phyloP scores from a whole-genome alignment of 2,888 invertebrate genomes.

The Zonitis immaculata region DNA sequence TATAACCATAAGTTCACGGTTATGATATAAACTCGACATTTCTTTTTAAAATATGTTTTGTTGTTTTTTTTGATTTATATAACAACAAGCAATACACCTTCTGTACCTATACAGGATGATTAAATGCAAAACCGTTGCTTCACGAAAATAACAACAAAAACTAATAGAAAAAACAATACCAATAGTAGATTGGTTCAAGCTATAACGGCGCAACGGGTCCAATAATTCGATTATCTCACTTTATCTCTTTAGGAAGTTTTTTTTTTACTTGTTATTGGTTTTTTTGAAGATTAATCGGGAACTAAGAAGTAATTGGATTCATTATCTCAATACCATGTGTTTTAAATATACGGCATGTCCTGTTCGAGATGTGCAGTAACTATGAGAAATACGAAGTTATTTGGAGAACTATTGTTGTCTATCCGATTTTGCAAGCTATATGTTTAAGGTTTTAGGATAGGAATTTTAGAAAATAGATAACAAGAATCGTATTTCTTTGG shows the following conservation, averaged over 20 bases:
- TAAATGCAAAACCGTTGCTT: constrained; percentile 7
- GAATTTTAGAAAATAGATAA: too few species aligned
- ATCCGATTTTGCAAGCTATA: too few species aligned
- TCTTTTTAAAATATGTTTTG: background rate
- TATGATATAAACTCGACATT: constrained; percentile 5
- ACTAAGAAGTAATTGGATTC: constrained; percentile 13
- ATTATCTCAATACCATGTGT: too few species aligned
- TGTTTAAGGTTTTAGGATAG: too few species aligned
- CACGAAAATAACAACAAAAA: too few species aligned
- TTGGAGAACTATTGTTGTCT: too few species aligned
- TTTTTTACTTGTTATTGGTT: background rate
- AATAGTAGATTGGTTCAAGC: background rate
- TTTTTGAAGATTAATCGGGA: background rate
- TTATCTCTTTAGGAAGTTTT: background rate
- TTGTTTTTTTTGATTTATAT: background rate
- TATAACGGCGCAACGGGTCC: background rate
- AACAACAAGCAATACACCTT: constrained; percentile 9
- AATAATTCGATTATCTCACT: background rate
- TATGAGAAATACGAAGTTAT: too few species aligned
- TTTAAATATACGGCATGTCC: too few species aligned
- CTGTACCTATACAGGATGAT: too few species aligned
- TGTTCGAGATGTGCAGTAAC: too few species aligned
- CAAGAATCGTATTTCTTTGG: too few species aligned
- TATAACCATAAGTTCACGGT: constrained; percentile 38
- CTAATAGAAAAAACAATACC: background rate